phyloP scores from a whole-genome alignment of 2,797 vertebrate genomes.

The Nothura maculosa region DNA sequence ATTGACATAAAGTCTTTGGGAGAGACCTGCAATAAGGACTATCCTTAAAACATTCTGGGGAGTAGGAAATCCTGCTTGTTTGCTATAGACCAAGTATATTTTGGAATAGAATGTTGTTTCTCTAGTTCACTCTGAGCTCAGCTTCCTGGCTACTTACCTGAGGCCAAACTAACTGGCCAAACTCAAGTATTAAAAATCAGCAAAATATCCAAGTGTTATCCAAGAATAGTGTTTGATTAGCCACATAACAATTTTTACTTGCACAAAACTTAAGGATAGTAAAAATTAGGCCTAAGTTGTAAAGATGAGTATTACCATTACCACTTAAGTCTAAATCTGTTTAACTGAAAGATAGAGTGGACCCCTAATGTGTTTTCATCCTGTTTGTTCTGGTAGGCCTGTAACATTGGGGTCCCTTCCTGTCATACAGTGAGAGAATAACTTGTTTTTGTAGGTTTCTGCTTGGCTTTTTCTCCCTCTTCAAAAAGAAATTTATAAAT shows the following conservation, averaged over 20 bases:
- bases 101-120: not conserved
- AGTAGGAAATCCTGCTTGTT: not conserved
- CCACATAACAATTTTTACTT: not conserved
- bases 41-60: rapidly evolving
- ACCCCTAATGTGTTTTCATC: not conserved
- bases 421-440: not conserved
- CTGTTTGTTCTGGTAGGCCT: not conserved
- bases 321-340: not conserved
- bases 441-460: not conserved
- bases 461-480: not conserved
- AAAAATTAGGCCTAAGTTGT: not conserved
- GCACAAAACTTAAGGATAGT: rapidly evolving
- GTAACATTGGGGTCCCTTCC: not conserved
- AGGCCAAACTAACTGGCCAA: not conserved
- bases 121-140: not conserved
- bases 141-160: not conserved
- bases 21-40: not conserved
- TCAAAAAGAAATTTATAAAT: not conserved
- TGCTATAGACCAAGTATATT: not conserved
- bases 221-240: not conserved
- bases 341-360: not conserved
- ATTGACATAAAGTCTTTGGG: not conserved
- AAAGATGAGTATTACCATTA: not conserved
- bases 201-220: not conserved
- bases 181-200: not conserved